Percentiles rank a stretch among this genome's conserved stretches.
phyloP scores from a whole-genome alignment of 2,113 vertebrate genomes.

The Bambusicola thoracicus region DNA sequence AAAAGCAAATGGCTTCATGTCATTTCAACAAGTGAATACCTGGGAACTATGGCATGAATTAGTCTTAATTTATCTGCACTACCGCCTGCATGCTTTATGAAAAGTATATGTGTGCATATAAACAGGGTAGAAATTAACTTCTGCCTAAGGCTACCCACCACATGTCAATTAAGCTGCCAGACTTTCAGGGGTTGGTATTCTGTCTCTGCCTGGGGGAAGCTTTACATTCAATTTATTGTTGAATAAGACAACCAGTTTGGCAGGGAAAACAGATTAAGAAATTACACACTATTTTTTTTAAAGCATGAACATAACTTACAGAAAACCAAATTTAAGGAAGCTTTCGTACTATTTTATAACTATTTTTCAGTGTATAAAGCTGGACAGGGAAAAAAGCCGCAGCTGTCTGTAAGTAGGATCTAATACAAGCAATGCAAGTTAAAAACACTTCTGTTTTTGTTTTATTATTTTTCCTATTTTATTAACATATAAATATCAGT shows the following conservation, averaged over 20 bases:
- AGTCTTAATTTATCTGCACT: slow-evolving; percentile 56
- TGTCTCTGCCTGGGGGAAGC: slow-evolving; percentile 67
- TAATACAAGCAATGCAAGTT: slow-evolving; percentile 35
- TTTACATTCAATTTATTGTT: slow-evolving; percentile 78
- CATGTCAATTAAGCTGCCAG: slow-evolving; percentile 77
- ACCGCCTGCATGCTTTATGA: slow-evolving; percentile 34
- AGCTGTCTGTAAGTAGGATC: slow-evolving; percentile 37
- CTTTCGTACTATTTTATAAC: slow-evolving; percentile 30
- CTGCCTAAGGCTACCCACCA: slow-evolving; percentile 56
- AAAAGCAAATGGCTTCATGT: slow-evolving; percentile 48
- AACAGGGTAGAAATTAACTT: slow-evolving; percentile 70
- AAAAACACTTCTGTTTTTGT: slow-evolving; percentile 48
- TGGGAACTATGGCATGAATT: slow-evolving; percentile 54
- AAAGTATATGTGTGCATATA: slow-evolving; percentile 48
- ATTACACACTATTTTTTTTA: slow-evolving; percentile 58
- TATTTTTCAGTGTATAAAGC: slow-evolving; percentile 53
- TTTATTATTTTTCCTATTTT: slow-evolving; percentile 62
- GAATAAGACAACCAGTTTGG: slow-evolving; percentile 72
- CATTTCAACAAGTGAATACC: slow-evolving; percentile 28
- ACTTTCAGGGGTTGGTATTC: slow-evolving; percentile 60
- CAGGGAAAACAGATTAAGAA: slow-evolving; percentile 73
- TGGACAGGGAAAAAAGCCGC: background rate
- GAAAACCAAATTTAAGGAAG: slow-evolving; percentile 61
- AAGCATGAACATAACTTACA: slow-evolving; percentile 66
- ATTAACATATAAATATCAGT: slow-evolving; percentile 67